phyloP scores from a whole-genome alignment of 2,888 invertebrate genomes.

The Diaphora mendica region DNA sequence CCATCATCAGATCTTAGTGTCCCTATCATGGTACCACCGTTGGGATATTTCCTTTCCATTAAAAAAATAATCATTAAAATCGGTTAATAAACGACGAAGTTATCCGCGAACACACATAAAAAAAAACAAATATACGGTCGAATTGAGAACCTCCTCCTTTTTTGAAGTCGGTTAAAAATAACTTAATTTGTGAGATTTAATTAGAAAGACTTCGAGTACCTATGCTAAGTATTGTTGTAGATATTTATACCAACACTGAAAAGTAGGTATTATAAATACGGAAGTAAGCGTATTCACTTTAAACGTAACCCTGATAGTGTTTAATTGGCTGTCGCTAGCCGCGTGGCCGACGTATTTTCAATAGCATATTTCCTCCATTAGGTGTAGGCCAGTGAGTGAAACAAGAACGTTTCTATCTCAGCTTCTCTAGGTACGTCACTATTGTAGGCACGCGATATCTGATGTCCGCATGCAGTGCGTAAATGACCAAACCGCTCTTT shows the following conservation, averaged over 20 bases:
- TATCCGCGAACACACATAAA: no score
- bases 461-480: not conserved
- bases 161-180: no score
- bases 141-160: no score
- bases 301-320: not conserved
- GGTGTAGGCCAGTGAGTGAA: not conserved
- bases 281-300: not conserved
- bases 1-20: no score
- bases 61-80: no score
- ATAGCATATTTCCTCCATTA: not conserved
- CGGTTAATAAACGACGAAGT: no score
- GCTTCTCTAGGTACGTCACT: not conserved
- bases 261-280: not conserved
- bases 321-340: not conserved
- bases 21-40: no score
- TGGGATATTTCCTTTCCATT: no score
- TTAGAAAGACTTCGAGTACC: not conserved
- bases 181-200: not conserved
- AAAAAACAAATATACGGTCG: no score
- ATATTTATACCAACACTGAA: not conserved
- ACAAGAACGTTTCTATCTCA: not conserved
- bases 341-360: not conserved
- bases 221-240: not conserved
- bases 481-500: not conserved
- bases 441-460: not conserved